Conservation (phyloP, 2,113 vertebrate species). For the Channa argus region DNA sequence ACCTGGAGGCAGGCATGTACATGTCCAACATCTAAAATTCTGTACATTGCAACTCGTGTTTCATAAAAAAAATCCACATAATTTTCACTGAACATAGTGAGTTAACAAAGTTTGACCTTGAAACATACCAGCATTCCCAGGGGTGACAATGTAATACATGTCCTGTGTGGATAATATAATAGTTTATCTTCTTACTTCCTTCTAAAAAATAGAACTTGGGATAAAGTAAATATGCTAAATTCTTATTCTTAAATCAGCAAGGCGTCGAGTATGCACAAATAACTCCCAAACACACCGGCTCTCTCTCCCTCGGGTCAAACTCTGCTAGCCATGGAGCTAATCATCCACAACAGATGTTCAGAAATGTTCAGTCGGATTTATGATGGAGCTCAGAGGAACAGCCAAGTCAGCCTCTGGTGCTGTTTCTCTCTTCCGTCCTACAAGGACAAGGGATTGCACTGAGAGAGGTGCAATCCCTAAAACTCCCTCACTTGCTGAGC, state of each 20-base stretch:
- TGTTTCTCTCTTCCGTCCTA: conserved; percentile 73
- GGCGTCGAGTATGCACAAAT: conserved; percentile 22
- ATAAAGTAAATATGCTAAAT: conserved; percentile 58
- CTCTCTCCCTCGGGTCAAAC: conserved; percentile 76
- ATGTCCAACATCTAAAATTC: background rate
- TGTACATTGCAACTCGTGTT: conserved; percentile 1
- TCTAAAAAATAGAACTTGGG: background rate
- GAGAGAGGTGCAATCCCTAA: conserved; percentile 61
- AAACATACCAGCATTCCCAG: conserved; percentile 33
- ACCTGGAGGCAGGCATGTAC: background rate
- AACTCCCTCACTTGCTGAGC: conserved; percentile 61
- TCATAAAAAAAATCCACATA: conserved; percentile 9
- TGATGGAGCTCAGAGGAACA: conserved; percentile 79
- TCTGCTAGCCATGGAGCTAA: conserved; percentile 80
- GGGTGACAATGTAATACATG: conserved; percentile 24
- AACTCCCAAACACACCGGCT: conserved; percentile 56
- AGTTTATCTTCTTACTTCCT: conserved; percentile 12
- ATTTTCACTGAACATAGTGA: conserved; percentile 17
- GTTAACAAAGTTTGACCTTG: conserved; percentile 59
- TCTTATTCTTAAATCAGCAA: conserved; percentile 61
- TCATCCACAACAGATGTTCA: conserved; percentile 84
- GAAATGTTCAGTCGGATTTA: conserved; percentile 82
- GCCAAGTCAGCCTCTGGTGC: conserved; percentile 82
- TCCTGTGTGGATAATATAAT: conserved; percentile 27
- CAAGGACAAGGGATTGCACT: conserved; percentile 79